Conservation (phyloP, 37 sponge, comb jelly and placozoan species). For the Geodia barretti region DNA sequence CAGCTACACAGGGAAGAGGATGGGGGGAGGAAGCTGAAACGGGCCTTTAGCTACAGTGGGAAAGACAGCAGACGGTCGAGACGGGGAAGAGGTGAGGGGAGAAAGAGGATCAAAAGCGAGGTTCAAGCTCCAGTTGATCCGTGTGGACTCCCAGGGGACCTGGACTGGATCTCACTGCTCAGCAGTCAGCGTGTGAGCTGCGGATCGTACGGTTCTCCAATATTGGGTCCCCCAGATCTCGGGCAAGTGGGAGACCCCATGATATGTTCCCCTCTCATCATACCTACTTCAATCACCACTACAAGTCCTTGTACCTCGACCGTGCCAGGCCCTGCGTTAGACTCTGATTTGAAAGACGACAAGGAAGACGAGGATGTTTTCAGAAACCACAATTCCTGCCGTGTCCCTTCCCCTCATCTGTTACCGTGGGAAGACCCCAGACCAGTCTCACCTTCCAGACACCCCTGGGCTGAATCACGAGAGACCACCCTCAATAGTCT, state of each 20-base stretch:
- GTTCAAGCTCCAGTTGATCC: conserved; percentile 25
- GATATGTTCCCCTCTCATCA: conserved; percentile 48
- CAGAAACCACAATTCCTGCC: conserved; percentile 45
- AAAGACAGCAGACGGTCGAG: not conserved
- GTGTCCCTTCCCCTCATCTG: conserved; percentile 49
- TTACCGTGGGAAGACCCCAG: conserved; percentile 59
- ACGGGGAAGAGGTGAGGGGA: not conserved
- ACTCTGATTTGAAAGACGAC: conserved; percentile 2
- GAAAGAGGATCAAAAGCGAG: not conserved
- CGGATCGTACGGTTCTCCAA: conserved; percentile 35
- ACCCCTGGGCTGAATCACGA: conserved; percentile 83
- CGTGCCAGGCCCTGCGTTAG: conserved; percentile 4
- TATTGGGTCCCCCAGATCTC: conserved; percentile 44
- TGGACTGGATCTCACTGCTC: conserved; percentile 67
- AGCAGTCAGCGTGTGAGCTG: conserved; percentile 60
- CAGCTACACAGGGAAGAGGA: not conserved
- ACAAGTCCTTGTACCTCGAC: not conserved
- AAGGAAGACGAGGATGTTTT: conserved; percentile 41
- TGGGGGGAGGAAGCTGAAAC: conserved; percentile 26
- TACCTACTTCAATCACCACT: conserved; percentile 19
- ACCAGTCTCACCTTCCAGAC: conserved; percentile 38
- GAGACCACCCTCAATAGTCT: conserved; percentile 36
- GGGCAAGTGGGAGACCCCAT: conserved; percentile 45
- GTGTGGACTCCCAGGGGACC: conserved; percentile 57
- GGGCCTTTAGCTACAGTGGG: conserved; percentile 16